phyloP scores from a whole-genome alignment of 2,113 vertebrate genomes.

The Zapus hudsonius region DNA sequence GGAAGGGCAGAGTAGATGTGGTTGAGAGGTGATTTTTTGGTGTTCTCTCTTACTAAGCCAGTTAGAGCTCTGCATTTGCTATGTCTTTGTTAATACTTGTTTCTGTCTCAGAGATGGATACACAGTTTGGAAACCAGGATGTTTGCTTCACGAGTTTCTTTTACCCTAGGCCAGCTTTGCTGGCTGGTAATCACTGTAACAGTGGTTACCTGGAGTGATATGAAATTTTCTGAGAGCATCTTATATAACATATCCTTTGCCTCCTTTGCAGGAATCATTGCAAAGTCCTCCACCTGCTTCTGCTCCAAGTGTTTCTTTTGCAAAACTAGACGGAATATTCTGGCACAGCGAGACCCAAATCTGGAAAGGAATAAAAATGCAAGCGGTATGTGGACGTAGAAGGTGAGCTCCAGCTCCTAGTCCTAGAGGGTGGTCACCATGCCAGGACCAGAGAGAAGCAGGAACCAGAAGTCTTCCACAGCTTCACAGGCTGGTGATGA shows the following conservation, averaged over 20 bases:
- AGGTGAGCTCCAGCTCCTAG: neutral
- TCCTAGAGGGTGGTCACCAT: neutral
- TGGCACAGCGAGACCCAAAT: conserved; percentile 94
- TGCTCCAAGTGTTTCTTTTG: conserved; percentile 94
- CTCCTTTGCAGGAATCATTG: conserved; percentile 98
- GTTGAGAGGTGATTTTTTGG: neutral
- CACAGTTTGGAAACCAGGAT: neutral
- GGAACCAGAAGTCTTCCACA: neutral
- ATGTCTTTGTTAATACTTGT: neutral
- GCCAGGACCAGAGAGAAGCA: neutral
- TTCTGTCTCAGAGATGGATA: neutral
- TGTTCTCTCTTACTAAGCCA: neutral
- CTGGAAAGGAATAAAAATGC: conserved; percentile 79
- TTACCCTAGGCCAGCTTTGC: neutral
- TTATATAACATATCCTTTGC: conserved; percentile 99
- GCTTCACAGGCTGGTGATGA: neutral
- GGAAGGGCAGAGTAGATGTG: neutral
- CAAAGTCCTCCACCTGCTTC: conserved; percentile 99
- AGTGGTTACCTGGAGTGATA: conserved; percentile 90
- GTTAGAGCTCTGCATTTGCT: neutral
- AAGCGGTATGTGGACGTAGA: neutral
- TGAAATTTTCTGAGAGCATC: conserved; percentile 94
- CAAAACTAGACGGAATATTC: conserved; percentile 93
- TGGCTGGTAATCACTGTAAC: neutral
- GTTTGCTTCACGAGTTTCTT: neutral